Evolutionary conservation across 37 sponge, comb jelly and placozoan species (phyloP).

Genomic region (Halichondria panicea): DNA sequence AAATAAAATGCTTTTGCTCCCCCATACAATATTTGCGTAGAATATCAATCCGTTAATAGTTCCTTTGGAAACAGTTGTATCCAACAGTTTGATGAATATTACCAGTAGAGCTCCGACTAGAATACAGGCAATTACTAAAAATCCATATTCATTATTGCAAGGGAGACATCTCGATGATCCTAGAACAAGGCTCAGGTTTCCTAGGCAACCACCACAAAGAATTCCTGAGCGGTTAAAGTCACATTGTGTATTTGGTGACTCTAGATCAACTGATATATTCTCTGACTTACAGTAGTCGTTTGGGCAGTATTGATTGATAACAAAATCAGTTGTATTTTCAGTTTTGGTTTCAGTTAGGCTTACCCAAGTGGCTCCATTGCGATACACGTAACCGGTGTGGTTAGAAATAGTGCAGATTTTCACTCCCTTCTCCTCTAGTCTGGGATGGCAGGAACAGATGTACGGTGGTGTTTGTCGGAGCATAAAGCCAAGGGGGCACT

Average conservation of each 20-base stretch:
- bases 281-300: slow-evolving; percentile 1
- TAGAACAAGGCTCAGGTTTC: background rate
- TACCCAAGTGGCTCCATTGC: too few relatives aligned
- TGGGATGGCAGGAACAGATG: background rate
- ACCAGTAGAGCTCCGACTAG: background rate
- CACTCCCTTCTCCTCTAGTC: background rate
- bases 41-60: slow-evolving; percentile 36
- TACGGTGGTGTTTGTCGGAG: background rate
- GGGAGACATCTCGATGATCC: background rate
- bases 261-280: background rate
- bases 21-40: slow-evolving; percentile 17
- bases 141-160: background rate
- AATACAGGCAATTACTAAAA: background rate
- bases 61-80: slow-evolving; percentile 38
- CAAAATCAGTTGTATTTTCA: background rate
- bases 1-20: slow-evolving; percentile 2
- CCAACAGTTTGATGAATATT: background rate
- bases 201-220: slow-evolving; percentile 9
- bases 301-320: slow-evolving; percentile 4
- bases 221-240: background rate
- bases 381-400: too few relatives aligned
- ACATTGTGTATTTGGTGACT: background rate
- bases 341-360: background rate
- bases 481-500: slow-evolving; percentile 2
- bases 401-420: background rate